Evolutionary conservation across 2,113 vertebrate species (phyloP).

Genomic region (Corvus moneduloides): DNA sequence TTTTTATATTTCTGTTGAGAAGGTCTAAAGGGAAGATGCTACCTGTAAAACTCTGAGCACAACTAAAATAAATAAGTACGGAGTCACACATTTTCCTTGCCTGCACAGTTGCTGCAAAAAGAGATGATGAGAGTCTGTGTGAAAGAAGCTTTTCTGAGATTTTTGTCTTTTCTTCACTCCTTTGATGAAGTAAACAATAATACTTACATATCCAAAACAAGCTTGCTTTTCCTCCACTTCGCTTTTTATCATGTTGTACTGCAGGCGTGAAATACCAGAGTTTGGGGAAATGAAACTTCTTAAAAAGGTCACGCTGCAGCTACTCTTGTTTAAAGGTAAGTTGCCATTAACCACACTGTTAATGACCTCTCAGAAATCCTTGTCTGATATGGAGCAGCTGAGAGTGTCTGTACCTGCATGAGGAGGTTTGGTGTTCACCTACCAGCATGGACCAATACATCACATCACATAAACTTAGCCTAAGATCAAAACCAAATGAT

Average conservation of each 20-base stretch:
- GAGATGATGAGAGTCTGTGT: neutral
- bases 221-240: neutral
- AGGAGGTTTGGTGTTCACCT: neutral
- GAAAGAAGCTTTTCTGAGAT: neutral
- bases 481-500: neutral
- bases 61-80: slow-evolving; percentile 39
- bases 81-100: slow-evolving; percentile 15
- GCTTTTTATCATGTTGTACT: neutral
- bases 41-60: slow-evolving; percentile 62
- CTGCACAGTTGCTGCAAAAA: neutral
- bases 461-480: neutral
- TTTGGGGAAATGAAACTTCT: neutral
- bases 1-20: slow-evolving; percentile 60
- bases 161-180: neutral
- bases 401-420: neutral
- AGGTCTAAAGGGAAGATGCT: slow-evolving; percentile 59
- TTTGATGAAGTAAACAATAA: neutral
- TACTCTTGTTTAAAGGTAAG: neutral
- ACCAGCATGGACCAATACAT: neutral
- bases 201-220: neutral
- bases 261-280: neutral
- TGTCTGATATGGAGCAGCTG: neutral
- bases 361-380: neutral
- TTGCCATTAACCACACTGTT: neutral
- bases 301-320: rapidly evolving